Evolutionary conservation across 2,113 vertebrate genomes (phyloP).

Genomic region (Muscicapa adusta): DNA sequence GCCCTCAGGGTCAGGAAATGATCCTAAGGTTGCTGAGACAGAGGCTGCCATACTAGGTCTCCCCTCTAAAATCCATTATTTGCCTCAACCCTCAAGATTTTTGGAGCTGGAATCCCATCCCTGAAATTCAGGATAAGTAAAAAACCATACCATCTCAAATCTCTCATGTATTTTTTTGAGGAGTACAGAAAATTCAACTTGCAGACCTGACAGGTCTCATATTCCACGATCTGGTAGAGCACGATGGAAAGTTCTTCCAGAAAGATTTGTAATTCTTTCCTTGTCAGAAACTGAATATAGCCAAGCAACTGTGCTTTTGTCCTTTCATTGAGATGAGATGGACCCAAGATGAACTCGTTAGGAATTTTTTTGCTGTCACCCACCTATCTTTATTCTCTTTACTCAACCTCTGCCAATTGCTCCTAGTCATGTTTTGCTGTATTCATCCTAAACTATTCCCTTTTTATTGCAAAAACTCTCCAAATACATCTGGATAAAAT

Average conservation of each 20-base stretch:
- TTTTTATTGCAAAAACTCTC: neutral
- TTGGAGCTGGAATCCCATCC: neutral
- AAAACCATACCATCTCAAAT: neutral
- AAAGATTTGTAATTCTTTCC: neutral
- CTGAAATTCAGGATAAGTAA: neutral
- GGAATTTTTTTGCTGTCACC: neutral
- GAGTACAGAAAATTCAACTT: neutral
- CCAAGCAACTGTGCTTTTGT: neutral
- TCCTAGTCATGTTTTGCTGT: neutral
- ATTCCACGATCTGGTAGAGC: neutral
- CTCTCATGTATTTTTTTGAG: neutral
- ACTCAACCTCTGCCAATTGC: neutral
- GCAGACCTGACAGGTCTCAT: neutral
- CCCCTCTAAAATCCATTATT: neutral
- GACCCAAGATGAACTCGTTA: neutral
- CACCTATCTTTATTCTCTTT: neutral
- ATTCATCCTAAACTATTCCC: neutral
- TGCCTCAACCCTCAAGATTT: neutral
- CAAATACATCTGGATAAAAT: conserved; percentile 12
- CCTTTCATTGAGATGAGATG: neutral
- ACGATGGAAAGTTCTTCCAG: neutral
- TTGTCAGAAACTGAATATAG: neutral
- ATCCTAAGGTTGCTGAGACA: neutral
- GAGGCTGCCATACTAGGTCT: neutral
- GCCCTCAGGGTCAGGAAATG: neutral